Conservation (phyloP, 2,888 invertebrate genomes). For the Cerastoderma edule region DNA sequence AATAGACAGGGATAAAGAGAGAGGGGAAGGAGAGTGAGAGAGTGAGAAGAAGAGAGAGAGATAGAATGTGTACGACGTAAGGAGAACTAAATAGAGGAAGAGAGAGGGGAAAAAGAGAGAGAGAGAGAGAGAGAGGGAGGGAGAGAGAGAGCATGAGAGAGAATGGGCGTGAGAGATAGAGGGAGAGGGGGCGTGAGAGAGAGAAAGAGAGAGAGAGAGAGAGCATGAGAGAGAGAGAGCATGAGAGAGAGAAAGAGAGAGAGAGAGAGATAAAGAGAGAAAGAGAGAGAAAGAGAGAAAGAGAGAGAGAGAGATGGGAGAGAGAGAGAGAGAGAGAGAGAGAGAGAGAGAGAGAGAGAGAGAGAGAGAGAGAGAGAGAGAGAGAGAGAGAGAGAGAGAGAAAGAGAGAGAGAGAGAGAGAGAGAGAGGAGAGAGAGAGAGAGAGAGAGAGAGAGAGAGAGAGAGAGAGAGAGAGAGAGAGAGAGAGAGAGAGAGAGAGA, state of each 20-base stretch:
- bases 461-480: not conserved
- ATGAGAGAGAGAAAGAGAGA: not conserved
- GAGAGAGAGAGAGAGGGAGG: not conserved
- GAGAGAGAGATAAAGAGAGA: not conserved
- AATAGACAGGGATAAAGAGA: not conserved
- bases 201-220: not conserved
- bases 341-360: conserved; percentile 1
- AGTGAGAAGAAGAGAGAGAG: too few relatives aligned
- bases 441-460: not conserved
- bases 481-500: not conserved
- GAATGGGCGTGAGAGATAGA: not conserved
- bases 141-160: not conserved
- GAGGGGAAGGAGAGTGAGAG: not conserved
- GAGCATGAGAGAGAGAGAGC: not conserved
- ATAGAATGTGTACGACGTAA: too few relatives aligned
- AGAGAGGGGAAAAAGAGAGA: not conserved
- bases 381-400: conserved; percentile 1
- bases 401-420: not conserved
- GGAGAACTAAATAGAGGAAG: not conserved
- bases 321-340: conserved; percentile 1
- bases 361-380: not conserved
- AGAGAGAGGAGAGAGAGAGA: not conserved
- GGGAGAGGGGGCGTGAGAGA: not conserved
- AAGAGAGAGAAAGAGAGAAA: not conserved
- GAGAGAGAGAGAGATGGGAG: not conserved